Evolutionary conservation across 1,140 invertebrate genomes (phyloP), one percentile per base, ranked within the genome.

Genomic region (Drosophila ambigua): DNA sequence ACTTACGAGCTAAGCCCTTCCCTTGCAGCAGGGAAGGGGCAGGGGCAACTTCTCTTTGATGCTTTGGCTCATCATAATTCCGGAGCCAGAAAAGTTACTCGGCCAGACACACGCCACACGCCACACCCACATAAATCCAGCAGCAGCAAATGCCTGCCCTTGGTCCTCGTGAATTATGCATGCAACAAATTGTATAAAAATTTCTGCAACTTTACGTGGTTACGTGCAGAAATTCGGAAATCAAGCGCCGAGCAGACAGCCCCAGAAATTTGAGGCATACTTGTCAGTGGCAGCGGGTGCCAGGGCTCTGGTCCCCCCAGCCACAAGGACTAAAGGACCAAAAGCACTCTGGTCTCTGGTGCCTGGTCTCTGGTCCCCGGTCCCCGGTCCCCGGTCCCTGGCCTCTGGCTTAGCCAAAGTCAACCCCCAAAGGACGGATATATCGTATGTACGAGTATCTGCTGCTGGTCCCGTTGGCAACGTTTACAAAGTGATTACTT

Each of bases 161-260:
- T 73, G 49, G 71, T 90, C 67, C 66, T 78, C 57, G 58, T 90
- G 83, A 90, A 90, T 90, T 90, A 90, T 90, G 88, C 88, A 90
- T 90, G 88, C 83, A 90, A 88, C 79, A 88, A 90, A 90, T 90
- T 90, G 87, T 90, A 90, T 90, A 88, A 90, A 90, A 90, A 84
- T 88, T 72, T 87, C 74, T 84, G 88, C 89, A 90, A 88, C 82
- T 87, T 88, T 88, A 82, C 79, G 79, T 78, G 73, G 83, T 77
- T 88, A 88, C 83, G 83, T 88, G 83, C 84, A 82, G 68, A 88
- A 88, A 88, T 88, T 89, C 72, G 72, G 68, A 73, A 88, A 89
- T 89, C 84, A 79, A 89, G 76, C 60, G 72, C 31, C 31, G 57
- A 66, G 55, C 28, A 63, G 44, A 72, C 67, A 20, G 20, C 67